Conservation (phyloP, 2,888 invertebrate species). For the Cephus runcator region DNA sequence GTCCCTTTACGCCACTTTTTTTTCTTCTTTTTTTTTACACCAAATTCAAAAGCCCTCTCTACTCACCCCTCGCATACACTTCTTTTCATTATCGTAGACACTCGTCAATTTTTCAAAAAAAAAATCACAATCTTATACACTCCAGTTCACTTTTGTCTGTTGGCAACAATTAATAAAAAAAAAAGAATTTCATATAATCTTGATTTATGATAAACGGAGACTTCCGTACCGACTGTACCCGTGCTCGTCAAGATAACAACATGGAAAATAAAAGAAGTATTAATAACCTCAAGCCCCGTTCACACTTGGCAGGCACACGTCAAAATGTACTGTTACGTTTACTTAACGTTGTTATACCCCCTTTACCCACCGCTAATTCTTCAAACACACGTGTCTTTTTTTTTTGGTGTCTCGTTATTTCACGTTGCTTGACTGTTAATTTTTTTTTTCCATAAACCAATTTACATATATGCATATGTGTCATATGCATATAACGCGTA, state of each 20-base stretch:
- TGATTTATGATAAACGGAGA: neutral
- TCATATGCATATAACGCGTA: too few relatives aligned
- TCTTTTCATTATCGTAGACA: neutral
- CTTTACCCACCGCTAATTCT: neutral
- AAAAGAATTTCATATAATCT: neutral
- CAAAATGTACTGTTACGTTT: neutral
- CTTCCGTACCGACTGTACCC: neutral
- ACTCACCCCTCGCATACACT: neutral
- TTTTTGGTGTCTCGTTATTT: neutral
- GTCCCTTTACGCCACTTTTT: neutral
- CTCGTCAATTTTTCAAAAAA: neutral
- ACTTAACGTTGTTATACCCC: neutral
- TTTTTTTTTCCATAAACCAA: neutral
- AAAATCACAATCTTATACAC: neutral
- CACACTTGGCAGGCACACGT: neutral
- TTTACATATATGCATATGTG: too few relatives aligned
- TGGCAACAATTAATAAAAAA: neutral
- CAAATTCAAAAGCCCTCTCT: neutral
- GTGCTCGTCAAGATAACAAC: neutral
- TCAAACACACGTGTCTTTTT: neutral
- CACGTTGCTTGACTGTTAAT: neutral
- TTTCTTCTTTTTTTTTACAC: neutral
- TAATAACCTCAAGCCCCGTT: neutral
- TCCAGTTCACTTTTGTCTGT: neutral
- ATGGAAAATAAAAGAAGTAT: neutral